Evolutionary conservation across 2,888 invertebrate species (phyloP).

Genomic region (Rutpela maculata): DNA sequence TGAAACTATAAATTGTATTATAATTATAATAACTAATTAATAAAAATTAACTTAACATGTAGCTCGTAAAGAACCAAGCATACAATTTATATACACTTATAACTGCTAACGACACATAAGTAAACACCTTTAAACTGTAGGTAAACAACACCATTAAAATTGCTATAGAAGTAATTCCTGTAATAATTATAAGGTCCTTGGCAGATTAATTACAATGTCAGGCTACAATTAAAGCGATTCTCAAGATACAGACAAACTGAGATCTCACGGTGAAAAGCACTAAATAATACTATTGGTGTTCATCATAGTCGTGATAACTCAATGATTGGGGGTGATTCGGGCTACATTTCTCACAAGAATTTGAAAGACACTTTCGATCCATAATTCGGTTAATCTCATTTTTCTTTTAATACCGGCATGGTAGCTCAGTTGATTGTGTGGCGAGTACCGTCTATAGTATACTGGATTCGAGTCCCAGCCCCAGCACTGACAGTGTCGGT

Average conservation of each 20-base stretch:
- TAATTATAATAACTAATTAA: background rate
- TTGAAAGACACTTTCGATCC: background rate
- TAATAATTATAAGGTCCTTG: constrained; percentile 54
- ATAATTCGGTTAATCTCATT: too few species aligned
- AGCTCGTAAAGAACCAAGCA: background rate
- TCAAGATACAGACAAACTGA: constrained; percentile 41
- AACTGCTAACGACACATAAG: background rate
- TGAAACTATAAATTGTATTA: background rate
- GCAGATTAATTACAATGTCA: constrained; percentile 51
- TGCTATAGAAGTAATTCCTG: constrained; percentile 32
- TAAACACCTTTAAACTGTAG: background rate
- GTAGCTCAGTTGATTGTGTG: too few species aligned
- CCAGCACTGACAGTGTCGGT: too few species aligned
- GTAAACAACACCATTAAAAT: constrained; percentile 25
- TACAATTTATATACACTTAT: background rate
- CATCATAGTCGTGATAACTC: constrained; percentile 30
- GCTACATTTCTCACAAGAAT: background rate
- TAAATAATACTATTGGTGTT: constrained; percentile 48
- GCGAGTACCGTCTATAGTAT: too few species aligned
- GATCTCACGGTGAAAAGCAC: constrained; percentile 53
- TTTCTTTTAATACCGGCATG: too few species aligned
- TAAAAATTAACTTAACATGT: background rate
- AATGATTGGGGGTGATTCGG: background rate
- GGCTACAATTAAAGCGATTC: constrained; percentile 50
- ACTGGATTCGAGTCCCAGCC: too few species aligned